These are phyloP conservation scores for Promerops cafer DNA, from an alignment of 2,113 vertebrate species.

Conservation along the genomic window DNA sequence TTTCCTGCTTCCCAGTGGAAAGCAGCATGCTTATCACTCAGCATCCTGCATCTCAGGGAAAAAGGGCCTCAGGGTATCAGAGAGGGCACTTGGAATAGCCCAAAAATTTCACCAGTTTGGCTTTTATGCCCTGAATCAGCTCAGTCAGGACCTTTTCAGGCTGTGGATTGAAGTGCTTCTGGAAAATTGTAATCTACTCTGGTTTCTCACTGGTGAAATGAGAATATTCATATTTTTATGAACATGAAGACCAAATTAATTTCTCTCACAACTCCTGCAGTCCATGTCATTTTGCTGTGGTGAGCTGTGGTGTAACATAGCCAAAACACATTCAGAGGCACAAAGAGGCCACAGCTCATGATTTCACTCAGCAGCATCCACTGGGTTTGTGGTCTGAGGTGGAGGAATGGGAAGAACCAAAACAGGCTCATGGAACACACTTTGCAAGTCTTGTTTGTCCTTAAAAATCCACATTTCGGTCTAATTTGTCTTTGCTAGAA, in stretches of 20 bases:
- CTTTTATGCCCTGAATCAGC: neutral
- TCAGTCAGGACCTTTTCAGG: neutral
- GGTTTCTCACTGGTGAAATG: neutral
- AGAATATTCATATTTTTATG: neutral
- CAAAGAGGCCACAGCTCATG: neutral
- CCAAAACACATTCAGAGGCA: neutral
- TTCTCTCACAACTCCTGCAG: neutral
- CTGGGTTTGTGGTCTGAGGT: neutral
- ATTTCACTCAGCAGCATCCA: neutral
- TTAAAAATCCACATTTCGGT: neutral
- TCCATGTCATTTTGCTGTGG: rapidly evolving
- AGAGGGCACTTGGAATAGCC: neutral
- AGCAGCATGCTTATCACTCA: neutral
- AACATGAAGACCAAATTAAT: neutral
- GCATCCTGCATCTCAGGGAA: neutral
- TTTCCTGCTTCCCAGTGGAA: constrained; percentile 18
- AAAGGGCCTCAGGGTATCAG: neutral
- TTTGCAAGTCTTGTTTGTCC: neutral
- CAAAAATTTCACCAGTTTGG: neutral
- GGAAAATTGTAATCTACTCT: neutral
- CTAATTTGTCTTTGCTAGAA: neutral
- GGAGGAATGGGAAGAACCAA: neutral
- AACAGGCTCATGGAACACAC: neutral
- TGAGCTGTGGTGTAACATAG: neutral
- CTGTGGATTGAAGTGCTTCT: neutral